A percentile compares a stretch with the other conserved stretches of the same genome.
phyloP scores from a whole-genome alignment of 1,140 invertebrate species.

The Prorops nasuta region DNA sequence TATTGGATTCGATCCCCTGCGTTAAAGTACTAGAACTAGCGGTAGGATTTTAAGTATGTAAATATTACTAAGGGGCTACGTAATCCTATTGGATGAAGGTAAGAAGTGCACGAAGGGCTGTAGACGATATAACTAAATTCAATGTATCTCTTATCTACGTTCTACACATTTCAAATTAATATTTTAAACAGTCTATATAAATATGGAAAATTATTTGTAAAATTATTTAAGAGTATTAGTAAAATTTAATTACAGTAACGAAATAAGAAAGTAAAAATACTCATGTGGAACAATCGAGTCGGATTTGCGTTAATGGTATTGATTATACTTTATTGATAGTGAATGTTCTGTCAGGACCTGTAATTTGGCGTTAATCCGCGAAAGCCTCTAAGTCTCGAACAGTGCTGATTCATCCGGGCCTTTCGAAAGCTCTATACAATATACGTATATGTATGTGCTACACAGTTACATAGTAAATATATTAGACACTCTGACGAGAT shows the following conservation, averaged over 20 bases:
- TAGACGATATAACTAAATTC: conserved; percentile 24
- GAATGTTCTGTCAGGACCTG: too few relatives aligned
- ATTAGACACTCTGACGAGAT: conserved; percentile 26
- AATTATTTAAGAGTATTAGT: too few relatives aligned
- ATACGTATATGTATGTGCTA: conserved; percentile 7
- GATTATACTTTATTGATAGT: too few relatives aligned
- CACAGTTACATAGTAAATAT: conserved; percentile 15
- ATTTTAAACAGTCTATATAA: too few relatives aligned
- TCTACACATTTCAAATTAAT: conserved; percentile 22
- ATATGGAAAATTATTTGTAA: too few relatives aligned
- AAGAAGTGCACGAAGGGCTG: conserved; percentile 18
- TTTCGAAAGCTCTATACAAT: conserved; percentile 7
- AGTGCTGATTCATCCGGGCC: conserved; percentile 13
- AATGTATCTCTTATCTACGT: conserved; percentile 26
- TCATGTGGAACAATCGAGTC: too few relatives aligned
- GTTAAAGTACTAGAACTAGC: conserved; percentile 14
- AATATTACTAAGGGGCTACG: conserved; percentile 35
- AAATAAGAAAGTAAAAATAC: too few relatives aligned
- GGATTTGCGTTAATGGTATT: too few relatives aligned
- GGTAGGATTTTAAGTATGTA: too few relatives aligned
- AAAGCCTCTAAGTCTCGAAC: conserved; percentile 12
- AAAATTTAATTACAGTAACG: too few relatives aligned
- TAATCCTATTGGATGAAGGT: conserved; percentile 34
- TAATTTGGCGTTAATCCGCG: conserved; percentile 21
- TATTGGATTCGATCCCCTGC: conserved; percentile 48